Evolutionary conservation across 2,113 vertebrate genomes (phyloP).

Genomic region (Rana temporaria): DNA sequence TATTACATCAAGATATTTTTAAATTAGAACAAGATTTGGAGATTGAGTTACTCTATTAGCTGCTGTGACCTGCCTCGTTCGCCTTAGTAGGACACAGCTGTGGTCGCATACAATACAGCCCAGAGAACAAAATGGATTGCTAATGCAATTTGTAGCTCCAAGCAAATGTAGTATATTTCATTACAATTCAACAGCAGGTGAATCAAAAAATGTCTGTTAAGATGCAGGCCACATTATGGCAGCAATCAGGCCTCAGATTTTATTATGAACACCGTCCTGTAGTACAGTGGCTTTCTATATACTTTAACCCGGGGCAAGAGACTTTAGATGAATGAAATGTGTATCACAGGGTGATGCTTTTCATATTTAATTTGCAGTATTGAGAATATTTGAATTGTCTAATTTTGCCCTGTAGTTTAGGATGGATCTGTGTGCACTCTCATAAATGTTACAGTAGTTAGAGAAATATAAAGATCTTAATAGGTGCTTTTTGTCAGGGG

Average conservation of each 20-base stretch:
- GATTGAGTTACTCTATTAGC: constrained; percentile 20
- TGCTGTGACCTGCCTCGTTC: background rate
- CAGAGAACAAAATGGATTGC: background rate
- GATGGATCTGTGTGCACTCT: too few species aligned
- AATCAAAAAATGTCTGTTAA: constrained; percentile 11
- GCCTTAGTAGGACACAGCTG: background rate
- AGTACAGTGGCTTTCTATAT: background rate
- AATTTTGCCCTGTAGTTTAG: too few species aligned
- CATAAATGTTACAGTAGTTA: too few species aligned
- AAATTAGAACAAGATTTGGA: background rate
- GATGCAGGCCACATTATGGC: background rate
- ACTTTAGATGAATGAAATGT: too few species aligned
- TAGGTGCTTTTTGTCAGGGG: too few species aligned
- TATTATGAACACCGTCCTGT: background rate
- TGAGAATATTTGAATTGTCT: too few species aligned
- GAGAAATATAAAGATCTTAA: too few species aligned
- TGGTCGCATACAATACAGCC: background rate
- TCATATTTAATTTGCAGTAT: too few species aligned
- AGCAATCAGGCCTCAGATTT: background rate
- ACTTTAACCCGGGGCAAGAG: too few species aligned
- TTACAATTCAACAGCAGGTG: background rate
- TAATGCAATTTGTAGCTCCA: constrained; percentile 21
- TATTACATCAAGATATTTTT: background rate
- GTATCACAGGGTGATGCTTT: too few species aligned
- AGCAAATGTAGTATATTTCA: background rate